Percentiles rank a stretch among this genome's conserved stretches.
Evolutionary conservation across 1,140 invertebrate species (phyloP).

Genomic region (Sycobia sp.): DNA sequence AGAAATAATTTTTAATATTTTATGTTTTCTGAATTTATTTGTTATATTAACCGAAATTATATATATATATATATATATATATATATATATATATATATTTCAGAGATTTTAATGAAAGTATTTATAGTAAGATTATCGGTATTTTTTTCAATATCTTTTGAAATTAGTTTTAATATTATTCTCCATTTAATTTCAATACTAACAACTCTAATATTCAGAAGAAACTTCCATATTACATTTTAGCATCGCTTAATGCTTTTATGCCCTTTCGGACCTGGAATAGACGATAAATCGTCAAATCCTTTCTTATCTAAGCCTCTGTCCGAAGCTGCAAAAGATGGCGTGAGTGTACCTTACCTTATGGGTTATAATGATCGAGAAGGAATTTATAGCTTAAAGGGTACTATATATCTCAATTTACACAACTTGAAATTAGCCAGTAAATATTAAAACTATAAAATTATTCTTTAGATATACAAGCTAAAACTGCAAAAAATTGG

Average conservation of each 20-base stretch:
- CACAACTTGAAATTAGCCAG: not conserved
- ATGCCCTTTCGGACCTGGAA: conserved; percentile 42
- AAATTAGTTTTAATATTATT: too few relatives aligned
- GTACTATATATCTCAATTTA: conserved; percentile 35
- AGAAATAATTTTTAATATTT: too few relatives aligned
- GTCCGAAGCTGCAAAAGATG: conserved; percentile 47
- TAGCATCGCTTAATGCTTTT: conserved; percentile 39
- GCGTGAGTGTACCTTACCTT: conserved; percentile 66
- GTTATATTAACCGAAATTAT: too few relatives aligned
- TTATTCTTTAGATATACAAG: not conserved
- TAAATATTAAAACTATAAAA: not conserved
- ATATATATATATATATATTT: not conserved
- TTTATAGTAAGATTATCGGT: too few relatives aligned
- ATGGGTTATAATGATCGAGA: conserved; percentile 67
- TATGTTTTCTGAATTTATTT: too few relatives aligned
- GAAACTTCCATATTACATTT: conserved; percentile 1
- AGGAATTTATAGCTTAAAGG: conserved; percentile 57
- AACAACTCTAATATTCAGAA: too few relatives aligned
- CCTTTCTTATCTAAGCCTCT: conserved; percentile 57
- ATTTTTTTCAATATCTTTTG: too few relatives aligned
- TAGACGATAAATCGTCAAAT: conserved; percentile 47
- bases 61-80: too few relatives aligned
- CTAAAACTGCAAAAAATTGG: too few relatives aligned
- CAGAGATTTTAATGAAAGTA: not conserved
- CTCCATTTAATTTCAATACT: too few relatives aligned